phyloP scores from a whole-genome alignment of 2,888 invertebrate genomes.

The Tipula helvola region DNA sequence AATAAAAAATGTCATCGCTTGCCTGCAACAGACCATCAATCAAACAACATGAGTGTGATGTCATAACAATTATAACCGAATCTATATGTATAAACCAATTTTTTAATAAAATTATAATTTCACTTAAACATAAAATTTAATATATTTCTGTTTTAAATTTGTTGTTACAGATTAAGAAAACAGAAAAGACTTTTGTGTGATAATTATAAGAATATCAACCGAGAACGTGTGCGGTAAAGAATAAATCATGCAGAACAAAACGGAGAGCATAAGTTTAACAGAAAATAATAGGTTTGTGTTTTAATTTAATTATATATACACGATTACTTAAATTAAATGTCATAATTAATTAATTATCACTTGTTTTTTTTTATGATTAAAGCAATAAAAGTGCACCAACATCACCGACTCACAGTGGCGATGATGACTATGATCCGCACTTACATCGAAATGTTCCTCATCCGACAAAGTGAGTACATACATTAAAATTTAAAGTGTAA shows the following conservation, averaged over 20 bases:
- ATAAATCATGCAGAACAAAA: background rate
- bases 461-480: conserved; percentile 48
- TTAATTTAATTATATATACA: background rate
- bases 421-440: conserved; percentile 46
- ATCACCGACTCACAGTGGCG: conserved; percentile 12
- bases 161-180: background rate
- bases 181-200: background rate
- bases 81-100: background rate
- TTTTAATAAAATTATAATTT: background rate
- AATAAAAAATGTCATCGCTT: background rate
- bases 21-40: background rate
- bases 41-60: background rate
- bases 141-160: background rate
- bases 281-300: background rate
- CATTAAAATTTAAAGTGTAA: background rate
- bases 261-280: background rate
- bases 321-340: background rate
- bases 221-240: background rate
- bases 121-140: background rate
- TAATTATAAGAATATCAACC: background rate
- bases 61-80: background rate
- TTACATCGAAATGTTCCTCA: conserved; percentile 44
- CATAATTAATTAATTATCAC: background rate
- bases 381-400: background rate
- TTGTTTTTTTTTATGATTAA: background rate